phyloP scores from a whole-genome alignment of 2,888 invertebrate species.

The Corbicula japonica region DNA sequence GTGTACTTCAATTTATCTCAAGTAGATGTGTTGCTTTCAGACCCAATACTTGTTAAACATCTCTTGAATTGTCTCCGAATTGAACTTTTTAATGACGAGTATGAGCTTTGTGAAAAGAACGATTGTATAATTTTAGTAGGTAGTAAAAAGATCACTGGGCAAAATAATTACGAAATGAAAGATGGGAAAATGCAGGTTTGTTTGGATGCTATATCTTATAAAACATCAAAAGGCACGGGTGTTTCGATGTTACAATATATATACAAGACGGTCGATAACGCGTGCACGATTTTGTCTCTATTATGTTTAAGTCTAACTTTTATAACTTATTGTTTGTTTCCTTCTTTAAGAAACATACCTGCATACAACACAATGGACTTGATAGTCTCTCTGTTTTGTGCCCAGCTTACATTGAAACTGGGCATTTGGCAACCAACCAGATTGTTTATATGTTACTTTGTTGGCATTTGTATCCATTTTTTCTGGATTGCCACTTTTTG shows the following conservation, averaged over 20 bases:
- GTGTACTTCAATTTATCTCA: not conserved
- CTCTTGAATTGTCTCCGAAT: slow-evolving; percentile 14
- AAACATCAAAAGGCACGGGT: not conserved
- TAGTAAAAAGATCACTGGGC: not conserved
- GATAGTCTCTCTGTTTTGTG: slow-evolving; percentile 58
- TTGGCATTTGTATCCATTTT: slow-evolving; percentile 67
- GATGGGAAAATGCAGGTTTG: slow-evolving; percentile 16
- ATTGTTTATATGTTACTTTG: slow-evolving; percentile 28
- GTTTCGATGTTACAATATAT: not conserved
- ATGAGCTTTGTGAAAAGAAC: not conserved
- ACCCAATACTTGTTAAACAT: slow-evolving; percentile 3
- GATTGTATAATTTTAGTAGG: not conserved
- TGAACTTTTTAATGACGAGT: slow-evolving; percentile 9
- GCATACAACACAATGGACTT: slow-evolving; percentile 72
- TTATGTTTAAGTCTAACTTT: slow-evolving; percentile 62
- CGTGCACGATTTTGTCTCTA: slow-evolving; percentile 58
- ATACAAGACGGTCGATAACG: slow-evolving; percentile 38
- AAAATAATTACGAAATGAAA: not conserved
- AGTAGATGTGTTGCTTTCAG: not conserved
- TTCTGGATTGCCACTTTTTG: slow-evolving; percentile 70
- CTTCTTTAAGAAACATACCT: slow-evolving; percentile 61
- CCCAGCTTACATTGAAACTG: slow-evolving; percentile 64
- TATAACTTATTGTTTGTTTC: slow-evolving; percentile 65
- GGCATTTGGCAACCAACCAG: slow-evolving; percentile 36
- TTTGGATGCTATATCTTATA: slow-evolving; percentile 6